These are phyloP conservation scores for Chlorodrepanis virens DNA, from an alignment of 2,113 vertebrate species.

Conservation along the genomic window DNA sequence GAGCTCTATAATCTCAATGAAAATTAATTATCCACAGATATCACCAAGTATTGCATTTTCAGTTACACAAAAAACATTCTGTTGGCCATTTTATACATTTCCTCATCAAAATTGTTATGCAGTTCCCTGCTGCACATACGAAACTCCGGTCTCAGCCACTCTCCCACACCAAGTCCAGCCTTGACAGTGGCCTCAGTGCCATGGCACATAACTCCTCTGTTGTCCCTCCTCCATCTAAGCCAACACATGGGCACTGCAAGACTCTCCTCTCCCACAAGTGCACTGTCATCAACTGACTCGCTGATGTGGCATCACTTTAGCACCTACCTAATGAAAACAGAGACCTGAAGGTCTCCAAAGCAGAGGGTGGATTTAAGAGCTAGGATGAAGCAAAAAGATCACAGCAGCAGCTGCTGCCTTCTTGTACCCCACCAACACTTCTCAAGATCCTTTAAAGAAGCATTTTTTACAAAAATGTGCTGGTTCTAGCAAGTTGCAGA, in stretches of 20 bases:
- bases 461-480: neutral
- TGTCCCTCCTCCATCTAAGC: neutral
- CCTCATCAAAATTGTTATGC: neutral
- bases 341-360: neutral
- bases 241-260: neutral
- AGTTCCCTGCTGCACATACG: neutral
- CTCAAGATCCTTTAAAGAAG: neutral
- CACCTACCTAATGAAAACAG: neutral
- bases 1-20: neutral
- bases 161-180: neutral
- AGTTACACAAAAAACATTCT: neutral
- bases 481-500: neutral
- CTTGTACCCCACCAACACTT: neutral
- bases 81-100: neutral
- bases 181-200: neutral
- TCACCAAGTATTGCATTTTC: neutral
- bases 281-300: accelerated
- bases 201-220: neutral
- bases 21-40: neutral
- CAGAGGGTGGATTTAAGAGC: neutral
- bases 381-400: neutral
- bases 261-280: neutral
- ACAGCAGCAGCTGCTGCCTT: neutral
- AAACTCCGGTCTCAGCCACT: neutral
- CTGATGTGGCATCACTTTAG: neutral